Percentiles rank a stretch among this genome's conserved stretches.
Conservation (phyloP, 2,888 invertebrate genomes). For the Machimus atricapillus region DNA sequence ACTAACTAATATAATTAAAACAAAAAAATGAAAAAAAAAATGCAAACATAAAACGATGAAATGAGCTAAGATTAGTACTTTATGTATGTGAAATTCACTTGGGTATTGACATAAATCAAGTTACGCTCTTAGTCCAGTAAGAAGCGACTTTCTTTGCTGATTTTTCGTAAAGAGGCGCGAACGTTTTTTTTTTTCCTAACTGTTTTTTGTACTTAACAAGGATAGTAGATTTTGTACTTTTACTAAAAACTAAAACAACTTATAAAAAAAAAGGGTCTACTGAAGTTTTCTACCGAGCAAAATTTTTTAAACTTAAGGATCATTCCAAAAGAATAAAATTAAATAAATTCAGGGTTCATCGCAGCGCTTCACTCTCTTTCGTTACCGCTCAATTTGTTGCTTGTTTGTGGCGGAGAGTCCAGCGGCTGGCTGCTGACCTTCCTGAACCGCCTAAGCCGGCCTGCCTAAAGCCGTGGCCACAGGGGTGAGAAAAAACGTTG, state of each 20-base stretch:
- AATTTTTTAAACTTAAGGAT: slow-evolving; percentile 17
- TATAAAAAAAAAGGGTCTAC: background rate
- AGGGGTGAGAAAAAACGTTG: background rate
- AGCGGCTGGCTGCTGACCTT: background rate
- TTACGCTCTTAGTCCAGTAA: slow-evolving; percentile 14
- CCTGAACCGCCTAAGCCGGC: background rate
- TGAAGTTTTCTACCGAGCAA: background rate
- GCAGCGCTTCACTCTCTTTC: background rate
- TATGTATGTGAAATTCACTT: slow-evolving; percentile 31
- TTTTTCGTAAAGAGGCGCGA: background rate
- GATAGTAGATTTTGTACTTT: slow-evolving; percentile 37
- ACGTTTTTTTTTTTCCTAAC: slow-evolving; percentile 24
- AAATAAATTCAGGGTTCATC: background rate
- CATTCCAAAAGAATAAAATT: background rate
- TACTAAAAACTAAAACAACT: slow-evolving; percentile 23
- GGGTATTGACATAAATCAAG: slow-evolving; percentile 36
- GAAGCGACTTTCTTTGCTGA: background rate
- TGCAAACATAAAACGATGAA: background rate
- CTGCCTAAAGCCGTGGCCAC: background rate
- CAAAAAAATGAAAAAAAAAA: background rate
- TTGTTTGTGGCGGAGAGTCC: background rate
- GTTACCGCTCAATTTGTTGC: background rate
- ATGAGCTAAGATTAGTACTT: slow-evolving; percentile 30
- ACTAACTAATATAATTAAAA: slow-evolving; percentile 20
- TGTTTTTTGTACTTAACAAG: slow-evolving; percentile 35